Evolutionary conservation across 2,113 vertebrate species (phyloP).

Genomic region (Cercopithecus mona): DNA sequence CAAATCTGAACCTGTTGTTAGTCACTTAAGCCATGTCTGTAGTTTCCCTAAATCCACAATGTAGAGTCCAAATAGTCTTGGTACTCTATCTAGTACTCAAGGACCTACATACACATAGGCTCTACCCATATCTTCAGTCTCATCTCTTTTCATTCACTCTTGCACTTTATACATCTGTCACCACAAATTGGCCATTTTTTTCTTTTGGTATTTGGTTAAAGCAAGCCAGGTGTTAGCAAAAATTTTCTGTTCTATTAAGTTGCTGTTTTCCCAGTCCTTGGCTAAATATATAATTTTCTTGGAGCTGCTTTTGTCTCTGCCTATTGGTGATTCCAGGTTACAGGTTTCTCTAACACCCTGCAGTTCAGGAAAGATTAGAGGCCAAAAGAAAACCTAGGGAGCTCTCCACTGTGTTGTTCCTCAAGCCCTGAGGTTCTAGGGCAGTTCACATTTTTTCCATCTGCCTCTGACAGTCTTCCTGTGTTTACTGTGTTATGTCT

Average conservation of each 20-base stretch:
- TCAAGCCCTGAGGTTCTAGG: no score
- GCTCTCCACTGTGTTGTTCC: not conserved
- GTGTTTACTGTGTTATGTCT: not conserved
- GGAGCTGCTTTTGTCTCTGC: not conserved
- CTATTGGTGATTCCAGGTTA: not conserved
- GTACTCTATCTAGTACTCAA: not conserved
- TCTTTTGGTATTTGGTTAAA: not conserved
- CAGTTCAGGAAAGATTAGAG: not conserved
- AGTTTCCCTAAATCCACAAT: not conserved
- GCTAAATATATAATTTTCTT: not conserved
- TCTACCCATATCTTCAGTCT: not conserved
- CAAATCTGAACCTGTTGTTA: not conserved
- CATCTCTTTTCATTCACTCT: not conserved
- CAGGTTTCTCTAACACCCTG: not conserved
- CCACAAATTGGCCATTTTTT: not conserved
- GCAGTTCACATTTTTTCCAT: not conserved
- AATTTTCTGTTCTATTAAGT: not conserved
- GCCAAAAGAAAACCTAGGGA: not conserved
- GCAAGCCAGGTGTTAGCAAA: not conserved
- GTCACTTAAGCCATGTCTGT: not conserved
- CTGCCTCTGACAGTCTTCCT: not conserved
- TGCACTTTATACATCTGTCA: not conserved
- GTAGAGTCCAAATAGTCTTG: not conserved
- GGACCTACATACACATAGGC: fast-evolving
- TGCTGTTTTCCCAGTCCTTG: not conserved